Evolutionary conservation across 2,797 vertebrate genomes (phyloP), one percentile per base, ranked within the genome.

Genomic region (Dermochelys coriacea): DNA sequence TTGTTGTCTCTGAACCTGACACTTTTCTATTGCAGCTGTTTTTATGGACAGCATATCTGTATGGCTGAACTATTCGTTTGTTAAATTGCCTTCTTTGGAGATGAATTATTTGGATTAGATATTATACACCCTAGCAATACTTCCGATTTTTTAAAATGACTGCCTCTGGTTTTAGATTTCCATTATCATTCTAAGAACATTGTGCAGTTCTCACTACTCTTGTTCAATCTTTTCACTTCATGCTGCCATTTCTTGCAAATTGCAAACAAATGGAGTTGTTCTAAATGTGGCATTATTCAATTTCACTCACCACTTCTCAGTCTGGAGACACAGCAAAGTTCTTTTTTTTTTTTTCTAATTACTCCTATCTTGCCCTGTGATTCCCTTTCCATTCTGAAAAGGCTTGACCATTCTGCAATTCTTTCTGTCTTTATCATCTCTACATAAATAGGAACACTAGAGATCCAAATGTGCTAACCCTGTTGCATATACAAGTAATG

Each of bases 11-110:
- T 88, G 41, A 90, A 90, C 14, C 55, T 77, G 92, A 64, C 8
- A 4, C 31, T 94, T 57, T 25, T 90, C 84, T 81, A 89, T 82
- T 82, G 80, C 5, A 82, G 1, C 7, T 81, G 4, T 79, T 93
- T 64, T 52, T 77, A 79, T 77, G 14, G 90, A 80, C 75, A 83
- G 14, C 19, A 25, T 14, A 82, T 64, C 75, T 3, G 86, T 55
- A 34, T 3, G 27, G 31, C 3, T 85, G 77, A 91, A 80, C 3
- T 0, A 0, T 79, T 90, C 79, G 64, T 81, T 3, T 29, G 50
- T 87, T 85, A 96, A 80, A 51, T 80, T 86, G 55, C 12, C 86
- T 91, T 79, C 78, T 90, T 93, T 89, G 94, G 37, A 79, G 16
- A 49, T n/a, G 41, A 91, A 87, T 85, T 6, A 77, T 6, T 89